A percentile compares a stretch with the other conserved stretches of the same genome.
Conservation (phyloP, 2,888 invertebrate species). For the Ophion slaviceki region DNA sequence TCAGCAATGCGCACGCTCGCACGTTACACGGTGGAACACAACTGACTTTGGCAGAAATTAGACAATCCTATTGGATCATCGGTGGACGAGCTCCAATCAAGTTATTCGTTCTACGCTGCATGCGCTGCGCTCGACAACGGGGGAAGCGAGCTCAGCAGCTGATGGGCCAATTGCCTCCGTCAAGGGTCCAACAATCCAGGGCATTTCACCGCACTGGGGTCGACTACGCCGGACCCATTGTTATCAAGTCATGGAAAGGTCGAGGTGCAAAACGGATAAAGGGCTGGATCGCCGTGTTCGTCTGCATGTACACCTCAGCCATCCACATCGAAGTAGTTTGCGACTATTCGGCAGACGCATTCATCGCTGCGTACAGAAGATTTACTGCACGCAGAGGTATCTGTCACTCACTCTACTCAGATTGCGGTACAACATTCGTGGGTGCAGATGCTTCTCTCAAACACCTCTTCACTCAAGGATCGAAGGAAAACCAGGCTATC, state of each 20-base stretch:
- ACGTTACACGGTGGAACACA: conserved; percentile 64
- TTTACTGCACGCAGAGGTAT: conserved; percentile 24
- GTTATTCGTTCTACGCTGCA: conserved; percentile 47
- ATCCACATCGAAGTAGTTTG: conserved; percentile 24
- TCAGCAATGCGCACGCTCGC: conserved; percentile 34
- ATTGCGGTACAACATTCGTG: conserved; percentile 31
- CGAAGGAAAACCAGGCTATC: conserved; percentile 14
- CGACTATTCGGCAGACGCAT: conserved; percentile 32
- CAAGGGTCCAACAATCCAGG: conserved; percentile 41
- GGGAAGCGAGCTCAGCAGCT: conserved; percentile 60
- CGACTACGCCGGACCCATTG: conserved; percentile 64
- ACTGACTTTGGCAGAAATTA: conserved; percentile 38
- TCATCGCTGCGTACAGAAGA: conserved; percentile 20
- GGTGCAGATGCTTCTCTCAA: conserved; percentile 16
- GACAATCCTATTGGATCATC: conserved; percentile 61
- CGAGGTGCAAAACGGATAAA: conserved; percentile 51
- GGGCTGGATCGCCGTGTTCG: conserved; percentile 66
- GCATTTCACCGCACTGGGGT: conserved; percentile 58
- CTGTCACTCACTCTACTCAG: conserved; percentile 1
- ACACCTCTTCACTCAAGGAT: conserved; percentile 25
- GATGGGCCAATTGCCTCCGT: conserved; percentile 72
- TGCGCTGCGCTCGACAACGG: conserved; percentile 36
- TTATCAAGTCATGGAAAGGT: conserved; percentile 36
- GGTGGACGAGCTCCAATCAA: conserved; percentile 50
- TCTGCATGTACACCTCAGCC: conserved; percentile 54